phyloP scores from a whole-genome alignment of 2,797 vertebrate species.

The Sebastes steindachneri region DNA sequence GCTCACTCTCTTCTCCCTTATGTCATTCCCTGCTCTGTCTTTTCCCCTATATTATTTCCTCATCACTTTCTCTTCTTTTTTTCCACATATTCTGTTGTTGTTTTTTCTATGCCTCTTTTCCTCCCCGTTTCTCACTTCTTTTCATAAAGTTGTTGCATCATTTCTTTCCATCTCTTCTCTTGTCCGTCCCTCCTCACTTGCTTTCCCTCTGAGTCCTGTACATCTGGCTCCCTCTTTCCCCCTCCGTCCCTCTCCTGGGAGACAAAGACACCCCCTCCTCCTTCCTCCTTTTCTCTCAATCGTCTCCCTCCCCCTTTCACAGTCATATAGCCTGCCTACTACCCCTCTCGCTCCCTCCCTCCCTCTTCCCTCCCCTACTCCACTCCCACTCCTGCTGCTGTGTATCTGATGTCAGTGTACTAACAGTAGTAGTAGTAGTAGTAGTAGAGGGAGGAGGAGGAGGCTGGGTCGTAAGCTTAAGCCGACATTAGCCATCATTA shows the following conservation, averaged over 20 bases:
- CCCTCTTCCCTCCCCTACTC: slow-evolving; percentile 16
- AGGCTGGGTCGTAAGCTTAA: slow-evolving; percentile 54
- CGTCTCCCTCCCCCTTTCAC: neutral
- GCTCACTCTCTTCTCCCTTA: neutral
- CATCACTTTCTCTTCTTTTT: neutral
- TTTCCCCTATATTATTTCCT: neutral
- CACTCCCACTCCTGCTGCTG: slow-evolving; percentile 50
- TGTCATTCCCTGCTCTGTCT: neutral
- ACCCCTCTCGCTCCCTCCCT: slow-evolving; percentile 5
- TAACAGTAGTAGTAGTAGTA: slow-evolving; percentile 44
- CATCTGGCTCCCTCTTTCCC: slow-evolving; percentile 54
- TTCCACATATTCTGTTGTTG: neutral
- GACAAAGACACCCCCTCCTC: slow-evolving; percentile 60
- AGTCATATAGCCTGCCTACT: neutral
- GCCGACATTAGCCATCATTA: slow-evolving; percentile 61
- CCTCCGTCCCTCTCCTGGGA: slow-evolving; percentile 57
- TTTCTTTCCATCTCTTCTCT: slow-evolving; percentile 7
- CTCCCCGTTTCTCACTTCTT: neutral
- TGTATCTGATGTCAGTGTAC: slow-evolving; percentile 44
- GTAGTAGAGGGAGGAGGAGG: slow-evolving; percentile 55
- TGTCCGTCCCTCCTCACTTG: slow-evolving; percentile 16
- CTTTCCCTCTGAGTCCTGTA: slow-evolving; percentile 36
- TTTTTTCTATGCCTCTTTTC: neutral
- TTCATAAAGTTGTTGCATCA: slow-evolving; percentile 30
- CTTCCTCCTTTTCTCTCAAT: slow-evolving; percentile 25